phyloP scores from a whole-genome alignment of 1,140 invertebrate species.

The Ostrea edulis region DNA sequence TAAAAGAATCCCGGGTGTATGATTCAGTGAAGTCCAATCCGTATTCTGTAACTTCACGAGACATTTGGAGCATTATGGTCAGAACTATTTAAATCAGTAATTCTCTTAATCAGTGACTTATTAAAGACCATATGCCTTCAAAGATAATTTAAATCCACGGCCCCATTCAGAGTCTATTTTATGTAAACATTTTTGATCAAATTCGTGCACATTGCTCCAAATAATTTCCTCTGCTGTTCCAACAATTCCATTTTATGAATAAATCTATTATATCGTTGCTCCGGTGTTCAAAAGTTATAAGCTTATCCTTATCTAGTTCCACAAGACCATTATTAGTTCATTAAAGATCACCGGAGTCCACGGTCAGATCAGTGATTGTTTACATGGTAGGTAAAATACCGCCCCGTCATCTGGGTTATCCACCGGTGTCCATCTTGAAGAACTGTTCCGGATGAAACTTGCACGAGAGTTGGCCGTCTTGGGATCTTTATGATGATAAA shows the following conservation, averaged over 20 bases:
- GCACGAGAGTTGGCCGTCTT: background rate
- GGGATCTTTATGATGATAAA: constrained; percentile 2
- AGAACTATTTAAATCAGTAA: background rate
- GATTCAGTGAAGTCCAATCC: constrained; percentile 46
- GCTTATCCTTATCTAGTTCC: background rate
- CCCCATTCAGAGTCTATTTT: background rate
- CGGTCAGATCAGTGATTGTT: background rate
- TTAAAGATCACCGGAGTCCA: constrained; percentile 1
- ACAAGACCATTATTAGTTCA: constrained; percentile 32
- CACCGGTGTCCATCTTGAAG: background rate
- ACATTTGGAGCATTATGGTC: constrained; percentile 8
- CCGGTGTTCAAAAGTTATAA: background rate
- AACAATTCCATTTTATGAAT: background rate
- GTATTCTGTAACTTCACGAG: background rate
- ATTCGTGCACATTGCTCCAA: background rate
- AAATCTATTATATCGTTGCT: background rate
- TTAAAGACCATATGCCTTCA: background rate
- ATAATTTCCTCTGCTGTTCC: background rate
- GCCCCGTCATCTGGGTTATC: background rate
- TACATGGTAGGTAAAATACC: constrained; percentile 18
- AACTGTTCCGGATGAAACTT: background rate
- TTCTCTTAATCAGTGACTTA: background rate
- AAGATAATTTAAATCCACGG: background rate
- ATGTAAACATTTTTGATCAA: background rate
- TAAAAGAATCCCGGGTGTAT: constrained; percentile 58